These are phyloP conservation scores for Adelosebastes latens DNA, from an alignment of 2,797 vertebrate species.

Conservation along the genomic window DNA sequence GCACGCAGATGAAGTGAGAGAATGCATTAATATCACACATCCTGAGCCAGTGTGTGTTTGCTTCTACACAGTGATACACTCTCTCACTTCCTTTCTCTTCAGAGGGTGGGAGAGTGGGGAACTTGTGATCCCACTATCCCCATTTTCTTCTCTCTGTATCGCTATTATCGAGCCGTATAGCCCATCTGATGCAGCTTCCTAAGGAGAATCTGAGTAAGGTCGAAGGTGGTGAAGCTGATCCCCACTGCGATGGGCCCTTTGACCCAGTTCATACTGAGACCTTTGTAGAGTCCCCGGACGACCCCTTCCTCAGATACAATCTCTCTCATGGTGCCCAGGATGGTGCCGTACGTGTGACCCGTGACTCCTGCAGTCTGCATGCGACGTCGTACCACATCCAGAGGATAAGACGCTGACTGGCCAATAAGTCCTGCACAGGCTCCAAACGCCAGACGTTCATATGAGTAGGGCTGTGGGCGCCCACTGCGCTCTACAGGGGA, in stretches of 20 bases:
- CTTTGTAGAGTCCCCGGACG: conserved; percentile 92
- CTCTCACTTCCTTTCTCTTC: not conserved
- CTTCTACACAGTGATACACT: conserved; percentile 2
- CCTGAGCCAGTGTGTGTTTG: conserved; percentile 42
- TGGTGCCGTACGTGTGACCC: conserved; percentile 88
- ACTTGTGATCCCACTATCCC: not conserved
- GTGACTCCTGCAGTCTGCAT: conserved; percentile 97
- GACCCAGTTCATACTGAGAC: conserved; percentile 99
- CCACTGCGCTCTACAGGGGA: conserved; percentile 85
- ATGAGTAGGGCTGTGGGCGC: conserved; percentile 86
- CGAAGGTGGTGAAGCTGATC: conserved; percentile 98
- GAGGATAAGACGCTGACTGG: conserved; percentile 95
- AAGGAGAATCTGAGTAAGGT: conserved; percentile 93
- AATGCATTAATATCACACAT: conserved; percentile 13
- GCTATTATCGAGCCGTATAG: conserved; percentile 48
- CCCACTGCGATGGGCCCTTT: conserved; percentile 97
- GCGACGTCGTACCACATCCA: conserved; percentile 96
- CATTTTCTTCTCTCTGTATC: not conserved
- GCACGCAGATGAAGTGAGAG: conserved; percentile 28
- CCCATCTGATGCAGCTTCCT: conserved; percentile 82
- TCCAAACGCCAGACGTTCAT: conserved; percentile 92
- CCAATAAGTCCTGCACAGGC: conserved; percentile 94
- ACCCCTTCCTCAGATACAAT: conserved; percentile 91
- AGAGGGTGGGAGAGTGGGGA: not conserved
- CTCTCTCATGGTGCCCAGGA: conserved; percentile 88